These are phyloP conservation scores for Tolmerus cingulatus DNA, from an alignment of 2,888 invertebrate genomes.

Conservation along the genomic window DNA sequence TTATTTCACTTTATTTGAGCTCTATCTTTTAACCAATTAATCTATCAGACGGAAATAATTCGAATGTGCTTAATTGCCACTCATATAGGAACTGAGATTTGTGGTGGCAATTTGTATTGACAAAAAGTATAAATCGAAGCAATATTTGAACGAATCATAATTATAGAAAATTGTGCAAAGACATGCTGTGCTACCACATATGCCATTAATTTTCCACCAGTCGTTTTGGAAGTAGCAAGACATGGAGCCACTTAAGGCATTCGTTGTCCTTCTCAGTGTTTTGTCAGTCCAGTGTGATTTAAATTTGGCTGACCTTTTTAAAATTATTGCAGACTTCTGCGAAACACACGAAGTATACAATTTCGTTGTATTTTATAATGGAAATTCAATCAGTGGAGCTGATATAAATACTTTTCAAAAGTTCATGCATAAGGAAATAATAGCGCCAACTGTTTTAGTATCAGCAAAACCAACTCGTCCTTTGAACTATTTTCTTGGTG, in stretches of 20 bases:
- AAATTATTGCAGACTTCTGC: not conserved
- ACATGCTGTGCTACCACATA: not conserved
- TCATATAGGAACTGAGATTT: not conserved
- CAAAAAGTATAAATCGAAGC: not conserved
- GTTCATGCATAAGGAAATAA: not conserved
- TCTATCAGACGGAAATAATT: not conserved
- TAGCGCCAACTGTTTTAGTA: not conserved
- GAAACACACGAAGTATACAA: not conserved
- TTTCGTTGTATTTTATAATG: constrained; percentile 2
- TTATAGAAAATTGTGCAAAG: not conserved
- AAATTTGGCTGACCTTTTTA: not conserved
- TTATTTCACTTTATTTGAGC: not conserved
- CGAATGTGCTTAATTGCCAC: not conserved
- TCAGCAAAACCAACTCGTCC: not conserved
- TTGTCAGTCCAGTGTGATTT: not conserved
- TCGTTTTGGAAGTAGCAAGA: not conserved
- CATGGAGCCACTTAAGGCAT: not conserved
- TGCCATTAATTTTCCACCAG: not conserved
- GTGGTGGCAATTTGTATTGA: not conserved
- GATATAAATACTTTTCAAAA: not conserved
- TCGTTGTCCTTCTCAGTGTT: not conserved
- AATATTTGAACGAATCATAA: not conserved
- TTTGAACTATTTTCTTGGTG: not conserved
- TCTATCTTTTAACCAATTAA: not conserved
- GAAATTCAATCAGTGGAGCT: not conserved